Evolutionary conservation across 1,140 invertebrate genomes (phyloP).

Genomic region (Chrysopa pallens): DNA sequence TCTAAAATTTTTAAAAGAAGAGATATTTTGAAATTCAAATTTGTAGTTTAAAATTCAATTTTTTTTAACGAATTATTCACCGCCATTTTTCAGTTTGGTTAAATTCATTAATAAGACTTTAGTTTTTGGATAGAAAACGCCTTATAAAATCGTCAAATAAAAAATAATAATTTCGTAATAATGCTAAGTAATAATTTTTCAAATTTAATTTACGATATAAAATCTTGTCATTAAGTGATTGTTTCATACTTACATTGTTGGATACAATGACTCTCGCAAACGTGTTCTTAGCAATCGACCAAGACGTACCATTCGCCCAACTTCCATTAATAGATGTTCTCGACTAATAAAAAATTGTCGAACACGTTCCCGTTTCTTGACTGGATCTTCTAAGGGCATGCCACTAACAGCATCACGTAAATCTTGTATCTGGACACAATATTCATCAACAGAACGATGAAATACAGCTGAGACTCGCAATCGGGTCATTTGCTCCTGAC

Average conservation of each 20-base stretch:
- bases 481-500: conserved; percentile 59
- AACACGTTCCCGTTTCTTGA: conserved; percentile 15
- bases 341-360: conserved; percentile 36
- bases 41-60: no score
- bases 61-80: no score
- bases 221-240: no score
- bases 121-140: no score
- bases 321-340: conserved; percentile 50
- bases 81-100: no score
- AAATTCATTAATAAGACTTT: no score
- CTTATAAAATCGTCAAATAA: no score
- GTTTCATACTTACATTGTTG: conserved; percentile 22
- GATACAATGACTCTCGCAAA: conserved; percentile 39
- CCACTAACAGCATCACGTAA: conserved; percentile 30
- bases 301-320: conserved; percentile 52
- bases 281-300: conserved; percentile 48
- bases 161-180: no score
- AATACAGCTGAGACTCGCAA: conserved; percentile 59
- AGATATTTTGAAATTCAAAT: no score
- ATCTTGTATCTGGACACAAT: conserved; percentile 35
- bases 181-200: no score
- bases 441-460: conserved; percentile 53
- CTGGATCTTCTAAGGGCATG: conserved; percentile 16
- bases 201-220: no score
- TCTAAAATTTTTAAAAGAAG: no score